These are phyloP conservation scores for Drosophila kikkawai DNA, from an alignment of 1,140 invertebrate genomes.

Conservation along the genomic window DNA sequence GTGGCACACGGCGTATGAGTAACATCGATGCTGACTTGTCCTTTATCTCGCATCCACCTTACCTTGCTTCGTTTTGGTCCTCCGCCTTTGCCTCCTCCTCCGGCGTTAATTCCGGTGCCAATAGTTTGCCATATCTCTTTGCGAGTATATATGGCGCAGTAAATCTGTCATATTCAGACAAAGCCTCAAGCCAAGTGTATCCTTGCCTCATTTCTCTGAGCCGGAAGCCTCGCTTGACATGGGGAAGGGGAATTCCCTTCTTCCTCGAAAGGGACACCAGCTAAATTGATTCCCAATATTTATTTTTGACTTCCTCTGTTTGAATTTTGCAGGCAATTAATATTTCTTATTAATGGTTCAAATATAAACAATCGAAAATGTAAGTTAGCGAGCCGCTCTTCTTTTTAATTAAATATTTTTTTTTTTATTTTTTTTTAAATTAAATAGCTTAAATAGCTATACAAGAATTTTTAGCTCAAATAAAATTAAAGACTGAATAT, in stretches of 20 bases:
- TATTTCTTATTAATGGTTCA: background rate
- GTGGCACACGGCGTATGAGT: constrained; percentile 64
- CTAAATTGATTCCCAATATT: constrained; percentile 22
- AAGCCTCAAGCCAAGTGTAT: constrained; percentile 52
- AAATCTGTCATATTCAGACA: constrained; percentile 75
- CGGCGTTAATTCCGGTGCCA: constrained; percentile 61
- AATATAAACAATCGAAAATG: background rate
- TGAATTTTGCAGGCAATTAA: constrained; percentile 5
- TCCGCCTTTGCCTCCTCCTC: constrained; percentile 9
- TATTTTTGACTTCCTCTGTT: background rate
- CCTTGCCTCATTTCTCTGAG: background rate
- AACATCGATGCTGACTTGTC: constrained; percentile 46
- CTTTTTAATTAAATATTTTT: too few relatives aligned
- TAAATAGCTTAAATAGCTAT: too few relatives aligned
- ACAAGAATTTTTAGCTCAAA: background rate
- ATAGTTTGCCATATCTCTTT: constrained; percentile 74
- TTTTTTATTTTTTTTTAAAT: too few relatives aligned
- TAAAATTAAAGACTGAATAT: too few relatives aligned
- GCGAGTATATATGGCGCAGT: constrained; percentile 77
- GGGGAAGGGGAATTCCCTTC: background rate
- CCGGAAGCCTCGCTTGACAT: constrained; percentile 2
- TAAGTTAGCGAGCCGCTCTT: too few relatives aligned
- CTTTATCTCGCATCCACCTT: constrained; percentile 41
- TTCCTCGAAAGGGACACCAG: background rate
- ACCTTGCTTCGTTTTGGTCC: constrained; percentile 24